Conservation (phyloP, 2,797 vertebrate species). For the Caiman crocodilus region DNA sequence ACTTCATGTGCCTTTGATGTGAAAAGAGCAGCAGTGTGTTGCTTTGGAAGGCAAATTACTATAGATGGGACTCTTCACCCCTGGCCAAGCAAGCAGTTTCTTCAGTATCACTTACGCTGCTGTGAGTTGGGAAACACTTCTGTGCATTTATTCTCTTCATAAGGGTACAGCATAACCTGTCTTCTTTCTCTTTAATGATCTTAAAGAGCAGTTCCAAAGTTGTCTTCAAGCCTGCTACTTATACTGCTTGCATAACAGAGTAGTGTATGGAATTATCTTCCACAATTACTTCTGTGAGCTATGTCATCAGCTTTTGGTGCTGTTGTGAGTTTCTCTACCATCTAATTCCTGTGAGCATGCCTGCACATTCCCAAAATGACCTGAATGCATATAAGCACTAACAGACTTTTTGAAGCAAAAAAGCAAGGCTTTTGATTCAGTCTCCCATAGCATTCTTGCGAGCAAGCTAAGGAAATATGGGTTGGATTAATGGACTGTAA, state of each 20-base stretch:
- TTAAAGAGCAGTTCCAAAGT: neutral
- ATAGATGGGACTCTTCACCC: neutral
- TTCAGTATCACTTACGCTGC: too few relatives aligned
- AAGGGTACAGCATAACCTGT: neutral
- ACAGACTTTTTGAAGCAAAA: too few relatives aligned
- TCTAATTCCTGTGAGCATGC: neutral
- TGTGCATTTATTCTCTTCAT: too few relatives aligned
- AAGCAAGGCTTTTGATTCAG: too few relatives aligned
- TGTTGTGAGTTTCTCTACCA: neutral
- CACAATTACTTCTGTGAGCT: neutral
- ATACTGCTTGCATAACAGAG: neutral
- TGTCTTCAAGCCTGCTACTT: neutral
- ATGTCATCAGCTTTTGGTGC: neutral
- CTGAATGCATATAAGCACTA: too few relatives aligned
- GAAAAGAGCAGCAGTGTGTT: too few relatives aligned
- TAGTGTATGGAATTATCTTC: neutral
- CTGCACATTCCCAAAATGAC: too few relatives aligned
- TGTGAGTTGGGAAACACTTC: neutral
- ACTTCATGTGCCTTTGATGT: neutral
- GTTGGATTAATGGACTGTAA: too few relatives aligned
- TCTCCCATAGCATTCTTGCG: too few relatives aligned
- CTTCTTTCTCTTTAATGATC: neutral
- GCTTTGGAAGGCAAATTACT: neutral
- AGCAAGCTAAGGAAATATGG: too few relatives aligned
- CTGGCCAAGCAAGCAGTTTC: neutral